Base-by-base conservation (phyloP, 2,113 vertebrate genomes). In the Pyxicephalus adspersus region DNA sequence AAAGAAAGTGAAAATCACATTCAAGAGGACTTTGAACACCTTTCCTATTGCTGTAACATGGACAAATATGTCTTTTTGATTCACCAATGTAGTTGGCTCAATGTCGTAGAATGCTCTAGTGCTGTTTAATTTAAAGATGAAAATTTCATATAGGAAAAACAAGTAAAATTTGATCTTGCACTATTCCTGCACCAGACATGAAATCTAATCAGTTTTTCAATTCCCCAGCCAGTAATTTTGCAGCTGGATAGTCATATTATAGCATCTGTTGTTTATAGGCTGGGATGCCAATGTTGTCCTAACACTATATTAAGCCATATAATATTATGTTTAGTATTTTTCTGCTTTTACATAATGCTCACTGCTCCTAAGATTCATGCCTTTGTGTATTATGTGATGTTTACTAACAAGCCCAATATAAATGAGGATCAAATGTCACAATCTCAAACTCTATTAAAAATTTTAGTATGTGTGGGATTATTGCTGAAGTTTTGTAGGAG, bases 201-300 rank as follows among this genome's bases (percentile, higher is more conserved):
- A 26, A 52, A 51, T 1, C 66, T 52, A 70, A 70, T 70, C 38
- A 17, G 20, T 8, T 28, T 70, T 51, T 17, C 25, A 19, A 70
- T 70, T 19, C 66, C 45, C 45, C 45, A 70, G 11, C 6, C 9
- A 50, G 16, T 70, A 3, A 5, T 70, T 38, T 51, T 52, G 45
- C 19, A 25, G 67, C 45, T 26, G 45, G 4, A 13, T 16, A 52
- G 16, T 8, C 45, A 11, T 51, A 2, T 13, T 25, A 52, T 18
- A 20, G 6, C 67, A 70, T 45, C 45, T 70, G 23, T 67, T 38
- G 65, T 52, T 70, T 52, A 70, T 52, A 54, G 45, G 18, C 15
- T 70, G 25, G 7, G 17, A 13, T 52, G 50, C 51, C 22, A 51
- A 68, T 52, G 67, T 15, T 45, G 11, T 9, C 5, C 6, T 34